Evolutionary conservation across 1,140 invertebrate genomes (phyloP).

Genomic region (Pteromalus puparum): DNA sequence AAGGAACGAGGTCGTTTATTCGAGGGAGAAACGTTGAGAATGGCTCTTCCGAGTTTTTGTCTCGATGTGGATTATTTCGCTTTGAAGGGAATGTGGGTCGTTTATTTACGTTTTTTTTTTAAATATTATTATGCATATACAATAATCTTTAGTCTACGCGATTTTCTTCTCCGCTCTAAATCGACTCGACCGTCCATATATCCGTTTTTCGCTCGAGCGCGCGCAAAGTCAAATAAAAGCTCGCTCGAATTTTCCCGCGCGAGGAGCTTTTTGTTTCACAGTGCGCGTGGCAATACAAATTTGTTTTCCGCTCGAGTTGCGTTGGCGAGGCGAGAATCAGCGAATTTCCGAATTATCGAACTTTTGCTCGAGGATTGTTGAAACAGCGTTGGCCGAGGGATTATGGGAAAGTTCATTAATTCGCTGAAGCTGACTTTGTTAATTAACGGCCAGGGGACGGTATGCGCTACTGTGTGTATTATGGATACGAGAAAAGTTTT

Average conservation of each 20-base stretch:
- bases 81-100: neutral
- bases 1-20: conserved; percentile 10
- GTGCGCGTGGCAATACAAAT: conserved; percentile 1
- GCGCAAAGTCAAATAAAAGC: conserved; percentile 9
- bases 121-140: too few species aligned
- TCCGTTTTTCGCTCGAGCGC: neutral
- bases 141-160: too few species aligned
- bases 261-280: neutral
- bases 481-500: conserved; percentile 12
- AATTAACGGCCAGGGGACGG: neutral
- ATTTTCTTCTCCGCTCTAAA: too few species aligned
- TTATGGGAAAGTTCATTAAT: conserved; percentile 28
- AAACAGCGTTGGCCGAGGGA: neutral
- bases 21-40: neutral
- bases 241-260: neutral
- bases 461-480: neutral
- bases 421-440: conserved; percentile 18
- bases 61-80: neutral
- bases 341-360: conserved; percentile 7
- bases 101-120: neutral
- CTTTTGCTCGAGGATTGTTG: neutral
- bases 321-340: neutral
- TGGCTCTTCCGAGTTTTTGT: neutral
- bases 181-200: neutral
- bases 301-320: neutral